These are phyloP conservation scores for Zaprionus africanus DNA, from an alignment of 1,140 invertebrate species.

Conservation along the genomic window DNA sequence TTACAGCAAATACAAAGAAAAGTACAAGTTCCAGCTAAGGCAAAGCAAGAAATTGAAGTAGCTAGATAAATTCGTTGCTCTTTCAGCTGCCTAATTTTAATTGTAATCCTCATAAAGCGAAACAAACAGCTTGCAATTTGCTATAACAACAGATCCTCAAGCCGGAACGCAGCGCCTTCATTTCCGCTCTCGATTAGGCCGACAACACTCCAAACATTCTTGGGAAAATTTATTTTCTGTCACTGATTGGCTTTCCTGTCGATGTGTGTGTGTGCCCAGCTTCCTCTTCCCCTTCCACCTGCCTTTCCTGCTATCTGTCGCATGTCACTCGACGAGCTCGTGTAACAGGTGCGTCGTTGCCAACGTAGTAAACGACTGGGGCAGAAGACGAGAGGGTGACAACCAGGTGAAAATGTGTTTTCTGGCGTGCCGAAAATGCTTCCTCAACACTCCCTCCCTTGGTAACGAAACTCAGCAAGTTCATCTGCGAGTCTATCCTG, in stretches of 20 bases:
- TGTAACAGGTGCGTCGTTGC: conserved; percentile 63
- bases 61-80: too few relatives aligned
- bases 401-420: conserved; percentile 57
- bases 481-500: not conserved
- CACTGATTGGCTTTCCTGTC: conserved; percentile 61
- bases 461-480: conserved; percentile 3
- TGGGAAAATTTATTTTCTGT: conserved; percentile 66
- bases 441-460: conserved; percentile 15
- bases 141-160: conserved; percentile 7
- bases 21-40: too few relatives aligned
- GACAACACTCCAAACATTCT: conserved; percentile 5
- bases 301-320: not conserved
- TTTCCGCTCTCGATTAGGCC: conserved; percentile 65
- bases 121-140: not conserved
- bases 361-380: conserved; percentile 39
- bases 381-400: conserved; percentile 9
- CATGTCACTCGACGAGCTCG: not conserved
- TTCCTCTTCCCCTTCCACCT: not conserved
- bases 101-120: not conserved
- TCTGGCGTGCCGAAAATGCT: conserved; percentile 18
- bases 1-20: not conserved
- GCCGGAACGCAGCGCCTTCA: conserved; percentile 39
- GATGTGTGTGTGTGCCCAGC: not conserved
- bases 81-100: conserved; percentile 1
- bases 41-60: too few relatives aligned